Evolutionary conservation across 2,888 invertebrate genomes (phyloP), one percentile per base, ranked within the genome.

Genomic region (Agonopterix heracliana): DNA sequence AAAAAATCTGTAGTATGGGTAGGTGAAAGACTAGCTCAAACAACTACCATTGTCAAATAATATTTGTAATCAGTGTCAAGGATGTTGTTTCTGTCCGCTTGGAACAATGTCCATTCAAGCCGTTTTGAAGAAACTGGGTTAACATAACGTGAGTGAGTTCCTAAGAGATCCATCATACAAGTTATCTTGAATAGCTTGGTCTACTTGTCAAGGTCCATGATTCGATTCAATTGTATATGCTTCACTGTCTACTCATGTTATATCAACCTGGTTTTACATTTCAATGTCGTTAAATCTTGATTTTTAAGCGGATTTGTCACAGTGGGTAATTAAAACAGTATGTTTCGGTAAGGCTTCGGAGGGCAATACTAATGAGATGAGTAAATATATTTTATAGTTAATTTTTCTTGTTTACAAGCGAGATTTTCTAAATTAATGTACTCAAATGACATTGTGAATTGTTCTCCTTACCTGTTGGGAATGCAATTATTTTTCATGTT

Each of bases 21-120:
- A 73, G 80, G 72, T 68, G 51, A 48, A 64, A 86, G 88, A 56
- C 87, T 87, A 82, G 87, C 81, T 86, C 79, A 68, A 78, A 74
- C 68, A 61, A 57, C 54, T 52, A 53, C 55, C 60, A 52, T 60
- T 53, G 56, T 63, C 54, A 54, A 51, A 57, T 51, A 56, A 58
- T 57, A 59, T 63, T 57, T 57, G 70, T 71, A 63, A 41, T 67
- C 80, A 59, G 85, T 66, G 63, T 83, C 56, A 75, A 43, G 53
- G 64, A 59, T 65, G 60, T 78, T 83, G 81, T 77, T 80, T 77
- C 73, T 77, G 70, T 45, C 79, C 84, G 80, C 86, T 87, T 83
- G 83, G 63, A 73, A 68, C 80, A 77, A 71, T 74, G 63, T 74
- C 61, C 61, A 64, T 60, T 54, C 76, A 81, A 87, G 83, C 80